phyloP scores from a whole-genome alignment of 2,113 vertebrate genomes.

The Aspidoscelis tigris region DNA sequence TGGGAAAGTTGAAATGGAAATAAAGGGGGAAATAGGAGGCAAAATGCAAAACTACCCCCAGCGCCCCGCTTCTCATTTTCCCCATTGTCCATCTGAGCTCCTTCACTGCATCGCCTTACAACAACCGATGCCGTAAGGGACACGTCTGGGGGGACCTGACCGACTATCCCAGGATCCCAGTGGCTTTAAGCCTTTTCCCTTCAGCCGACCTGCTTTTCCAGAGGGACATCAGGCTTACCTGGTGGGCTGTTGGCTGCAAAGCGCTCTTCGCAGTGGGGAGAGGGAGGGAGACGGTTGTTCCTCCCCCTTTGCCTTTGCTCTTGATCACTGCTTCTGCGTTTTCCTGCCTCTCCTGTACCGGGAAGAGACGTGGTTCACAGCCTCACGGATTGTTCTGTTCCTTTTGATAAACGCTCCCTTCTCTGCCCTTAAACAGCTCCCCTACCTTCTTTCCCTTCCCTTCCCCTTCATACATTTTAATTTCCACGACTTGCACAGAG shows the following conservation, averaged over 20 bases:
- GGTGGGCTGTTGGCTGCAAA: slow-evolving; percentile 51
- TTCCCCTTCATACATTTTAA: not conserved
- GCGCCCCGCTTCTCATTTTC: not conserved
- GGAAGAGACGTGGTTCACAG: not conserved
- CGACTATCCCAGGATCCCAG: slow-evolving; percentile 1
- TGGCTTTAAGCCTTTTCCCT: slow-evolving; percentile 17
- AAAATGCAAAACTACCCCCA: too few relatives aligned
- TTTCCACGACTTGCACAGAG: slow-evolving; percentile 12
- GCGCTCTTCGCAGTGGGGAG: slow-evolving; percentile 33
- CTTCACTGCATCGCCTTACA: slow-evolving; percentile 26
- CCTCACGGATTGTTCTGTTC: fast-evolving
- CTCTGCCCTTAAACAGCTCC: not conserved
- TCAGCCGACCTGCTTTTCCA: slow-evolving; percentile 58
- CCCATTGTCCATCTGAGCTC: slow-evolving; percentile 25
- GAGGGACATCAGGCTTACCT: slow-evolving; percentile 24
- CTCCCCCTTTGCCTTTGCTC: slow-evolving; percentile 33
- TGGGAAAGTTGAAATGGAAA: too few relatives aligned
- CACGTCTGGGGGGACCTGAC: slow-evolving; percentile 26
- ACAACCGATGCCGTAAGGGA: slow-evolving; percentile 16
- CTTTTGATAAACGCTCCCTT: slow-evolving; percentile 23
- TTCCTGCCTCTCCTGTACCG: not conserved
- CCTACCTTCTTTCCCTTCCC: not conserved
- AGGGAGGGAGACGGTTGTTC: not conserved
- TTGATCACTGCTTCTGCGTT: not conserved
- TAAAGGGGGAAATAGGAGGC: too few relatives aligned